A percentile compares a stretch with the other conserved stretches of the same genome.
These are phyloP conservation scores for Lagodon rhomboides DNA, from an alignment of 2,797 vertebrate species.

Conservation along the genomic window DNA sequence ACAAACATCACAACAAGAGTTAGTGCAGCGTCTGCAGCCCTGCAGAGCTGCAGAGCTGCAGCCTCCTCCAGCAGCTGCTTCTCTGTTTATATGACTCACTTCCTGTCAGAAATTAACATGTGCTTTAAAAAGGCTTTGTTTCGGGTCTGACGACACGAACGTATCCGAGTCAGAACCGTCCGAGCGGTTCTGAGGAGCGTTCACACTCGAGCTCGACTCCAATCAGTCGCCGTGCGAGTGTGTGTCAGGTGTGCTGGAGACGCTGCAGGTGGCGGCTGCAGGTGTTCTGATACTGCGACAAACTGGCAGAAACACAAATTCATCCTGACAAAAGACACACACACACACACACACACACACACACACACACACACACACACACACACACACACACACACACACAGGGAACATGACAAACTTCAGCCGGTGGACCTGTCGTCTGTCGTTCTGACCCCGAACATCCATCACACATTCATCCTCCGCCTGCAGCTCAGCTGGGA, in stretches of 20 bases:
- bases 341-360: conserved; percentile 9
- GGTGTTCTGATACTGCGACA: conserved; percentile 11
- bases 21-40: too few relatives aligned
- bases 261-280: conserved; percentile 42
- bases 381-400: conserved; percentile 1
- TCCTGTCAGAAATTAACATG: too few relatives aligned
- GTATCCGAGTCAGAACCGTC: too few relatives aligned
- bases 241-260: conserved; percentile 11
- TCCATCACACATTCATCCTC: conserved; percentile 39
- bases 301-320: conserved; percentile 43
- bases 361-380: conserved; percentile 11
- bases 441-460: conserved; percentile 51
- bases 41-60: too few relatives aligned
- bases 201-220: neutral
- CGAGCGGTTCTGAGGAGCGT: neutral
- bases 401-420: conserved; percentile 21
- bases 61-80: too few relatives aligned
- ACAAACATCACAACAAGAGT: too few relatives aligned
- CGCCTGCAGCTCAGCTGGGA: conserved; percentile 33
- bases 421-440: conserved; percentile 20
- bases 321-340: conserved; percentile 31
- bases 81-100: too few relatives aligned
- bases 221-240: neutral
- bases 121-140: too few relatives aligned
- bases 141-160: too few relatives aligned